phyloP scores from a whole-genome alignment of 2,113 vertebrate genomes.

The Noturus placidus region DNA sequence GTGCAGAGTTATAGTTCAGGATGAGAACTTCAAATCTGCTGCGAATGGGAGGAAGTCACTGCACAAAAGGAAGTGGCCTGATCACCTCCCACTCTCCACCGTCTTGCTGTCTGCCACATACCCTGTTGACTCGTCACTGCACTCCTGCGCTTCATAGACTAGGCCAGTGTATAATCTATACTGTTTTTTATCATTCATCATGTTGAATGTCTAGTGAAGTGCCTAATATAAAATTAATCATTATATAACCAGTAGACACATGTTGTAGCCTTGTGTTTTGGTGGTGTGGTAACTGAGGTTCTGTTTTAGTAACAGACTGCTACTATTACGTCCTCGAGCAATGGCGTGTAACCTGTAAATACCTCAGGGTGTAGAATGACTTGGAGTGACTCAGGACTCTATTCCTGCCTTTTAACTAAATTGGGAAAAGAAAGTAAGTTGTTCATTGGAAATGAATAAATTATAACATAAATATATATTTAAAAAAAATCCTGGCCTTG shows the following conservation, averaged over 20 bases:
- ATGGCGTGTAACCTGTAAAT: neutral
- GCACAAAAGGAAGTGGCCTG: constrained; percentile 71
- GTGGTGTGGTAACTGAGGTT: neutral
- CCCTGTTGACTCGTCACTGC: neutral
- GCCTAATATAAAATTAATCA: neutral
- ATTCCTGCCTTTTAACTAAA: neutral
- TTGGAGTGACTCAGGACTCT: neutral
- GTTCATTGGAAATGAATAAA: neutral
- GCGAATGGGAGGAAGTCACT: constrained; percentile 74
- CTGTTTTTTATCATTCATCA: neutral
- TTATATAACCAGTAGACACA: neutral
- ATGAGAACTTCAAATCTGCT: constrained; percentile 58
- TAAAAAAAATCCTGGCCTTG: neutral
- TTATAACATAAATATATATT: neutral
- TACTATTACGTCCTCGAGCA: neutral
- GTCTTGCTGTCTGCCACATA: neutral
- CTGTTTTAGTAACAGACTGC: neutral
- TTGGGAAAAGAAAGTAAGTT: neutral
- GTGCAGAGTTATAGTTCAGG: constrained; percentile 40
- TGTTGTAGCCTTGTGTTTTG: neutral
- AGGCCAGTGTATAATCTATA: neutral
- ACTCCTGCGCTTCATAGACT: neutral
- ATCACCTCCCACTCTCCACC: constrained; percentile 43
- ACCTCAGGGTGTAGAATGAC: neutral
- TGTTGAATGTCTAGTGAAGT: neutral